Conservation (phyloP, 2,113 vertebrate genomes). For the Haemorhous mexicanus region DNA sequence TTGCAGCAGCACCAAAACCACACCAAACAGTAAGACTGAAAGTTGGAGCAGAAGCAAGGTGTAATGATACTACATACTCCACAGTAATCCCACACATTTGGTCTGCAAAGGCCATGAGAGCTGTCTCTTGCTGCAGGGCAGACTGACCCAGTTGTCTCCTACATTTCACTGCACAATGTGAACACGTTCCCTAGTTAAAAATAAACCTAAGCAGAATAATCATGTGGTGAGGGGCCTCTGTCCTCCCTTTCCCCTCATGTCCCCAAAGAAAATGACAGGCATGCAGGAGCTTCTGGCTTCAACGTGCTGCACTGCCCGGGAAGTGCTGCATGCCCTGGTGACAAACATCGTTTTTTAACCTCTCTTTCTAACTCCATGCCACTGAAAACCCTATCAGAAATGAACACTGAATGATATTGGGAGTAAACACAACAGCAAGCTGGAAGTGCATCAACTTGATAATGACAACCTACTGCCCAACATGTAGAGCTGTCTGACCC, state of each 20-base stretch:
- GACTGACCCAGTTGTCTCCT: neutral
- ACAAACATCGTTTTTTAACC: neutral
- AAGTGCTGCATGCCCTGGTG: neutral
- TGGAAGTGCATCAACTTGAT: neutral
- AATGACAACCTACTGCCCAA: neutral
- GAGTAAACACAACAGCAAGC: neutral
- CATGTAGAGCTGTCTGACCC: neutral
- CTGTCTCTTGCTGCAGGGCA: neutral
- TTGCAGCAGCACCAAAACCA: neutral
- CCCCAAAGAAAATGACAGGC: neutral
- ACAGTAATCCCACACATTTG: neutral
- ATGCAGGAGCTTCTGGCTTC: neutral
- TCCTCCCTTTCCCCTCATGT: accelerated
- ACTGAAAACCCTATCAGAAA: neutral
- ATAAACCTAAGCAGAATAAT: neutral
- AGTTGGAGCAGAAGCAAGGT: neutral
- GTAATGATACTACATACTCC: neutral
- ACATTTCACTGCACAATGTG: neutral
- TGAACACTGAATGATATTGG: neutral
- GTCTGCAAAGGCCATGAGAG: neutral
- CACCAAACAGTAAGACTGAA: neutral
- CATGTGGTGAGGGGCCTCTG: neutral
- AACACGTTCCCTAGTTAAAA: constrained; percentile 25
- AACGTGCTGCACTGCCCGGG: neutral
- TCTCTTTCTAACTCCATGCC: neutral